A percentile compares a stretch with the other conserved stretches of the same genome.
Conservation (phyloP, 2,113 vertebrate species). For the Rhea americana region DNA sequence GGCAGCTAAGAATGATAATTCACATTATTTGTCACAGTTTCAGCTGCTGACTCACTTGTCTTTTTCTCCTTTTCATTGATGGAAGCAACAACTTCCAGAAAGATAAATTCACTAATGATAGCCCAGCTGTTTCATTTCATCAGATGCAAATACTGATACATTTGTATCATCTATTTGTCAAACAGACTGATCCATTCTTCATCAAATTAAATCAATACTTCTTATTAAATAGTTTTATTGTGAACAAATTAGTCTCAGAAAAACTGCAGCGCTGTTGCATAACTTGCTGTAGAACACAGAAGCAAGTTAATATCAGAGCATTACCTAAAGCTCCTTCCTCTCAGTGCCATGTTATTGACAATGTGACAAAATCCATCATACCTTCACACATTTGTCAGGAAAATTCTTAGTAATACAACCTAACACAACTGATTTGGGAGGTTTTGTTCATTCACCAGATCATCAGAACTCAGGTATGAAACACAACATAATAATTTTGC, state of each 20-base stretch:
- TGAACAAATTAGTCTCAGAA: neutral
- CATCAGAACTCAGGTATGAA: neutral
- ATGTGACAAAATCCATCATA: neutral
- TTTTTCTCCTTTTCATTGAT: neutral
- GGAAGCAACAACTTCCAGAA: neutral
- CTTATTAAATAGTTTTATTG: neutral
- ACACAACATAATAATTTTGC: neutral
- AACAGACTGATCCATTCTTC: neutral
- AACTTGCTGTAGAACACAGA: neutral
- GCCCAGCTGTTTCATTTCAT: neutral
- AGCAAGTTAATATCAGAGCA: neutral
- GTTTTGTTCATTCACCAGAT: neutral
- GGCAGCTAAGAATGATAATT: constrained; percentile 75
- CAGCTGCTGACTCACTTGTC: neutral
- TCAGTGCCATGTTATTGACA: neutral
- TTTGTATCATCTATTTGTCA: neutral
- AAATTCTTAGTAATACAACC: neutral
- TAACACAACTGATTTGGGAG: neutral
- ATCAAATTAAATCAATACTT: neutral
- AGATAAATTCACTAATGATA: neutral
- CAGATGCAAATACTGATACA: neutral
- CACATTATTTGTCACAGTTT: constrained; percentile 64
- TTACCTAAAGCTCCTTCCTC: neutral
- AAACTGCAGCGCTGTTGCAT: neutral
- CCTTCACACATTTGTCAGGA: neutral